A percentile compares a stretch with the other conserved stretches of the same genome.
These are phyloP conservation scores for Aphaenogaster floridana DNA, from an alignment of 1,140 invertebrate species.

Conservation along the genomic window DNA sequence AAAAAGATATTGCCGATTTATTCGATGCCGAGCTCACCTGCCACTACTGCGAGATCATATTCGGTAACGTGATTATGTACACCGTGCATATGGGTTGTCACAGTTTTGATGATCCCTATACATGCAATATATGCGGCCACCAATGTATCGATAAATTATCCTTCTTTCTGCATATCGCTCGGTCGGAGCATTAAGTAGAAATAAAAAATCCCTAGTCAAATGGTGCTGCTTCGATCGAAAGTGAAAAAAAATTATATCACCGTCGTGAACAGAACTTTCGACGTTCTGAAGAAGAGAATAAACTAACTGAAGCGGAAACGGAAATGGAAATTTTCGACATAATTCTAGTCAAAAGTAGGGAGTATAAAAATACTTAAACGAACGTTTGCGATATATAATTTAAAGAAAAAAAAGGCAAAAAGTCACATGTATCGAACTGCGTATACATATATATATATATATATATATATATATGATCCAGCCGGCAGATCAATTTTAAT, in stretches of 20 bases:
- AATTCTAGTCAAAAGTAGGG: constrained; percentile 2
- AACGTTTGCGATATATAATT: not conserved
- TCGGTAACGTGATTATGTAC: constrained; percentile 96
- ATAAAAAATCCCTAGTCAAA: constrained; percentile 77
- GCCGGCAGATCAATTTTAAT: too few relatives aligned
- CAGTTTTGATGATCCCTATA: constrained; percentile 95
- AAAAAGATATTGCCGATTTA: not conserved
- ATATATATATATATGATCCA: too few relatives aligned
- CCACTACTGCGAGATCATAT: constrained; percentile 95
- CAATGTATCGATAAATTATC: constrained; percentile 93
- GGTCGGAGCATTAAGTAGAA: constrained; percentile 90
- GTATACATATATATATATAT: too few relatives aligned
- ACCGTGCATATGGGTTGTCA: constrained; percentile 99
- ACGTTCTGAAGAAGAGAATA: not conserved
- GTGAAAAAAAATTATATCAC: not conserved
- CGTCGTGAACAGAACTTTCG: not conserved
- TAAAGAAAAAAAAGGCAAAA: not conserved
- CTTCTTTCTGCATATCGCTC: constrained; percentile 97
- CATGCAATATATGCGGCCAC: constrained; percentile 97
- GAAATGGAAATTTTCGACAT: not conserved
- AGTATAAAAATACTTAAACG: not conserved
- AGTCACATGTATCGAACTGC: not conserved
- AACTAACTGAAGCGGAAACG: too few relatives aligned
- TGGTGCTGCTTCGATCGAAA: not conserved
- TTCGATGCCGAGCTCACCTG: constrained; percentile 89